A percentile compares a stretch with the other conserved stretches of the same genome.
Conservation (phyloP, 2,888 invertebrate species). For the Agrotis ipsilon region DNA sequence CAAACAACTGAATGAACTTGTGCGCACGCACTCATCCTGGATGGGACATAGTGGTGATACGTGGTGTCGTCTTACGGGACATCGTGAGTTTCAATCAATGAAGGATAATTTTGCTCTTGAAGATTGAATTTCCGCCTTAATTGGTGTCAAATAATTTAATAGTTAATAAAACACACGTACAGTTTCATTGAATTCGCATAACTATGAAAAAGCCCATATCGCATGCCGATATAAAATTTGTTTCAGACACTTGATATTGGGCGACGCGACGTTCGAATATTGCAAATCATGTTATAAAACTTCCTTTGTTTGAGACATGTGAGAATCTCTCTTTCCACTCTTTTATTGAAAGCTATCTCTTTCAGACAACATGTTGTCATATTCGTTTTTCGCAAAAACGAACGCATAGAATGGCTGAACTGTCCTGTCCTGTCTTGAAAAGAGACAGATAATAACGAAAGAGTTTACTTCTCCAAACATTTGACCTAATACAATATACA, state of each 20-base stretch:
- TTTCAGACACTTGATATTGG: neutral
- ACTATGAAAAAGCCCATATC: neutral
- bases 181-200: neutral
- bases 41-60: too few relatives aligned
- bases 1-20: too few relatives aligned
- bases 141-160: too few relatives aligned
- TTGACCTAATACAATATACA: slow-evolving; percentile 56
- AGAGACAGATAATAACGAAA: slow-evolving; percentile 37
- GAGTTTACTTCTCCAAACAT: slow-evolving; percentile 36
- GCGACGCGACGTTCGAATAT: neutral
- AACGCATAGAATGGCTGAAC: neutral
- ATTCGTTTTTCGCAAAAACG: neutral
- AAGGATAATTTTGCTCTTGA: neutral
- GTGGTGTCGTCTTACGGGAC: too few relatives aligned
- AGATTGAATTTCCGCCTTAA: too few relatives aligned
- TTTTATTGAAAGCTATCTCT: neutral
- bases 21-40: too few relatives aligned
- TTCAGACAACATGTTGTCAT: neutral
- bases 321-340: neutral
- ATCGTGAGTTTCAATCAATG: too few relatives aligned
- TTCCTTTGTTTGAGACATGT: neutral
- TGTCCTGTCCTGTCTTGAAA: neutral
- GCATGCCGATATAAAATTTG: neutral
- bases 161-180: neutral
- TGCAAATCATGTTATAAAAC: neutral